Evolutionary conservation across 2,113 vertebrate species (phyloP), one percentile per base, ranked within the genome.

Genomic region (Saguinus midas): DNA sequence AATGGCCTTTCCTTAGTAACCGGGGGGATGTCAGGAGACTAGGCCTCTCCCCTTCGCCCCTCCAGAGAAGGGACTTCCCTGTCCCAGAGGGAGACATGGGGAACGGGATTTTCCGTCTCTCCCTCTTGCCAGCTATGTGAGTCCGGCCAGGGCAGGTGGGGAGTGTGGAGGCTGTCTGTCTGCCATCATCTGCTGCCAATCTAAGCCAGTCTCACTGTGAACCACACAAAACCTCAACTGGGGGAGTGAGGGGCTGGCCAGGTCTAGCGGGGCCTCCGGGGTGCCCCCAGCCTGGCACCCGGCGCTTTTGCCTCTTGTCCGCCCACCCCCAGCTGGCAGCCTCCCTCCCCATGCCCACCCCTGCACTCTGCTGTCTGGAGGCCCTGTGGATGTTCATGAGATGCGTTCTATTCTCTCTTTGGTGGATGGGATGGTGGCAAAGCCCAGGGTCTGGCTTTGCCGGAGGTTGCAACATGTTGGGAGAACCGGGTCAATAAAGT

Each of bases 131-230:
- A 81, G 50, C 88, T 85, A 35, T 0, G 25, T 82, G 87, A 96
- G 97, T 90, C 88, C 20, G 82, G 96, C 92, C 40, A 5, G 58
- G 61, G 70, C 3, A 27, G 55, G 61, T 0, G 0, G 87, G 82
- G 81, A 32, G 40, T 12, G 29, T 8, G 20, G 92, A 45, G 50
- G 61, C 61, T 0, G 0, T n/a, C 83, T 16, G 32, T 45, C n/a
- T 27, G 40, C 58, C 85, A 3, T 43, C 6, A 6, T 10, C 66
- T 61, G 86, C 91, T 40, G 79, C 73, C 81, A 50, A 14, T 57
- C 95, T 18, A 18, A 94, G 98, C 97, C 95, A 86, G 98, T 94
- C 95, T 97, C 97, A 98, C 98, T 98, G 98, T 98, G 97, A 98
- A 92, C 94, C 96, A 89, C 90, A 2, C 4, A 1, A 7, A 25